phyloP scores from a whole-genome alignment of 2,888 invertebrate genomes.

The Cataglyphis rosenhaueri region DNA sequence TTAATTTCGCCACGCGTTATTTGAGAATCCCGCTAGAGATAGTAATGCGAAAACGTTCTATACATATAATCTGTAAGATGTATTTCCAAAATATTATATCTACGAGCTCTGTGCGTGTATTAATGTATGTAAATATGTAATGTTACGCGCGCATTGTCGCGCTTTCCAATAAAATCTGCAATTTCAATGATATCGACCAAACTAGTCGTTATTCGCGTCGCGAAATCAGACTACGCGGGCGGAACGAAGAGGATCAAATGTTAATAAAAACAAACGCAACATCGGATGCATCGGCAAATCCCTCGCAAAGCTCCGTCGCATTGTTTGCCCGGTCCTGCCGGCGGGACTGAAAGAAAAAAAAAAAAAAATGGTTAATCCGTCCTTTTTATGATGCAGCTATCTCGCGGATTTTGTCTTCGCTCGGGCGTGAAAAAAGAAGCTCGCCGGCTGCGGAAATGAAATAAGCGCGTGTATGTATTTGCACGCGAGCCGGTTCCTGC shows the following conservation, averaged over 20 bases:
- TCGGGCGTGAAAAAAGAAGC: constrained; percentile 36
- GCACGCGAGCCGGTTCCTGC: background rate
- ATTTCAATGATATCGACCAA: constrained; percentile 35
- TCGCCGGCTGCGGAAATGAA: constrained; percentile 59
- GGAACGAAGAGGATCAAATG: constrained; percentile 65
- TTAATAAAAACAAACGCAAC: constrained; percentile 70
- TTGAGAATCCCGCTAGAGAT: background rate
- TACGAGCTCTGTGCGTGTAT: background rate
- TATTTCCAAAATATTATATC: constrained; percentile 24
- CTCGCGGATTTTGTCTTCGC: constrained; percentile 39
- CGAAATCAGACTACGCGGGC: constrained; percentile 32
- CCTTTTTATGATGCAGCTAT: constrained; percentile 64
- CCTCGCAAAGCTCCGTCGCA: constrained; percentile 62
- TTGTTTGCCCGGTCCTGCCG: constrained; percentile 48
- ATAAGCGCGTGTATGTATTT: constrained; percentile 55
- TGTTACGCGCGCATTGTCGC: background rate
- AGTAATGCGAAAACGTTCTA: background rate
- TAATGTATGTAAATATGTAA: background rate
- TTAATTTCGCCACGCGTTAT: background rate
- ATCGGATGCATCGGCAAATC: constrained; percentile 69
- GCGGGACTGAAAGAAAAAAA: constrained; percentile 59
- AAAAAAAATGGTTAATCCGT: constrained; percentile 68
- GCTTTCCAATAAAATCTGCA: constrained; percentile 20
- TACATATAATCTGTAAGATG: background rate
- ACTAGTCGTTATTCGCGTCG: constrained; percentile 36